Evolutionary conservation across 2,797 vertebrate genomes (phyloP).

Genomic region (Heteromormyrus szaboi): DNA sequence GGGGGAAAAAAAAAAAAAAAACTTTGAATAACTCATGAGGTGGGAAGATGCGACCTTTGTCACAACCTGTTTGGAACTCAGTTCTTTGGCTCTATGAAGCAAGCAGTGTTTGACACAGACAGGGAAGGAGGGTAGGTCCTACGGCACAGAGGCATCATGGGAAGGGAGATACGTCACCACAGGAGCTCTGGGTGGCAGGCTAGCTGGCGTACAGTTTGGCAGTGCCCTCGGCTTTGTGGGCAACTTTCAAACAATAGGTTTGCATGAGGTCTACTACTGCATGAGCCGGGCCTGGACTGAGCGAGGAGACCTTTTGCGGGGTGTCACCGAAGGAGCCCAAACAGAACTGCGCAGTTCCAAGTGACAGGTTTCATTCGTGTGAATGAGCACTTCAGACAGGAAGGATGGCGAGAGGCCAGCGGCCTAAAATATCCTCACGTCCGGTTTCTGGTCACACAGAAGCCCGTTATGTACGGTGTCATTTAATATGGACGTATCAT

Average conservation of each 20-base stretch:
- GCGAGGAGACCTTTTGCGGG: neutral
- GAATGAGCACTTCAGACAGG: neutral
- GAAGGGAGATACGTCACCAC: neutral
- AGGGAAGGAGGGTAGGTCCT: neutral
- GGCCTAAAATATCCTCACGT: neutral
- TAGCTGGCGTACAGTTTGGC: neutral
- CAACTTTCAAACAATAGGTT: neutral
- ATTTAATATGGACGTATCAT: neutral
- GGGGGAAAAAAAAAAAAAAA: neutral
- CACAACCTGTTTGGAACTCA: slow-evolving; percentile 5
- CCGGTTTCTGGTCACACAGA: neutral
- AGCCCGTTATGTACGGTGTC: neutral
- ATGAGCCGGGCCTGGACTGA: neutral
- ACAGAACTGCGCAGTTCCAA: slow-evolving; percentile 1
- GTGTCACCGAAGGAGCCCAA: neutral
- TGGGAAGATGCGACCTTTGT: neutral
- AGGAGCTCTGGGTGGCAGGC: neutral
- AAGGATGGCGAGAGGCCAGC: neutral
- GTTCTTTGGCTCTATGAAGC: neutral
- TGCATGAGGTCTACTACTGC: neutral
- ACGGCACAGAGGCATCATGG: neutral
- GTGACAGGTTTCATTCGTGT: slow-evolving; percentile 9
- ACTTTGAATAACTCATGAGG: neutral
- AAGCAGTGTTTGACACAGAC: neutral
- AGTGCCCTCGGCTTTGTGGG: neutral